These are phyloP conservation scores for Eustalomyia histrio DNA, from an alignment of 2,888 invertebrate genomes.

Conservation along the genomic window DNA sequence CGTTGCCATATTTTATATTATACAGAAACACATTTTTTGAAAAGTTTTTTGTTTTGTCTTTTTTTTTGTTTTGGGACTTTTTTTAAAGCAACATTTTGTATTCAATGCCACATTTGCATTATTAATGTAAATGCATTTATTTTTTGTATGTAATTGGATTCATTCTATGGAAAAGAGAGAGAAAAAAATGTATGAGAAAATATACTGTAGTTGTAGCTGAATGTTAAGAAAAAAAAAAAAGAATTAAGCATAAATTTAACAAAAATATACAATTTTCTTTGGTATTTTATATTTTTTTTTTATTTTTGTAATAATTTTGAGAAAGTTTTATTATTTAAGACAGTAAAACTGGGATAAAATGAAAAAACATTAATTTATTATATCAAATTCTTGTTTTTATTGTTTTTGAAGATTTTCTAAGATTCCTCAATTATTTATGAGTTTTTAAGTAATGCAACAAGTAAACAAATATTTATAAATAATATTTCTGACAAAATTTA, in stretches of 20 bases:
- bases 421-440: too few relatives aligned
- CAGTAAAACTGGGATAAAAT: too few relatives aligned
- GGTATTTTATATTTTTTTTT: too few relatives aligned
- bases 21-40: background rate
- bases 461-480: too few relatives aligned
- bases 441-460: too few relatives aligned
- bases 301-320: too few relatives aligned
- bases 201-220: conserved; percentile 32
- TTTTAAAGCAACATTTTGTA: conserved; percentile 9
- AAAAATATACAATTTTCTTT: background rate
- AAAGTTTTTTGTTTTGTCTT: too few relatives aligned
- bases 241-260: background rate
- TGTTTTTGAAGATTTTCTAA: too few relatives aligned
- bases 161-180: background rate
- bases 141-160: conserved; percentile 30
- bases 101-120: conserved; percentile 39
- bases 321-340: too few relatives aligned
- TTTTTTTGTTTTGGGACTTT: background rate
- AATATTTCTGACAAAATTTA: too few relatives aligned
- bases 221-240: background rate
- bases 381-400: too few relatives aligned
- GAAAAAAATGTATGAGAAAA: background rate
- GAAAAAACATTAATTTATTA: too few relatives aligned
- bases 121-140: conserved; percentile 31
- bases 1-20: conserved; percentile 4